Evolutionary conservation across 2,797 vertebrate species (phyloP), one percentile per base, ranked within the genome.

Genomic region (Enteromius radiatus): DNA sequence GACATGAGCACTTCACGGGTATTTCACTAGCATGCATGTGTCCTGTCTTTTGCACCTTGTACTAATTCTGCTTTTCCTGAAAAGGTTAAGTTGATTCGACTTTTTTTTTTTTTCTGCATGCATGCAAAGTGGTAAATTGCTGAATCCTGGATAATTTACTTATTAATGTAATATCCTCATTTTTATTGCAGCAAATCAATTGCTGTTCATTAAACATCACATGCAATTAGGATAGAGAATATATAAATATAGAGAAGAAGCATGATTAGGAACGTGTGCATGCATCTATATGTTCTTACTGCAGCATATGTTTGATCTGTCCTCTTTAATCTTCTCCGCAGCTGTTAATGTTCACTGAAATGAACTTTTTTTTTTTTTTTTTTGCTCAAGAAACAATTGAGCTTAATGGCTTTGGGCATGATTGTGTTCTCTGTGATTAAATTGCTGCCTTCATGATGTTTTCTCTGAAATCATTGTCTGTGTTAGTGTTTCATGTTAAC

Each of bases 351-450:
- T 76, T 68, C 47, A 67, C n/a, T 74, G 67, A 23, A 86, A 77
- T 83, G 5, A 85, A 61, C 67, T 2, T 38, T 38, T 38, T 33
- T 33, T 33, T 38, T 8, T 43, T 43, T 43, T 65, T 15, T 65
- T 49, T 73, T 63, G 19, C 41, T 78, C 4, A 45, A 78, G 70
- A 79, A 80, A 86, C 83, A 82, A 84, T 78, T 65, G 17, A 61
- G 38, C 84, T 74, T 71, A 87, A 84, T 85, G 80, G 47, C 33
- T 87, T 83, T 52, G 26, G 80, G 73, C 49, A 69, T 49, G 43
- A 56, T 75, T 86, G 63, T 23, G 0, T 82, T 86, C 49, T 63
- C 41, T 86, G 81, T 76, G 71, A 80, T 85, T 80, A 80, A 84
- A 76, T 68, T 38, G 61, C 56, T 61, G 59, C 19, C 38, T 52